A percentile compares a stretch with the other conserved stretches of the same genome.
Evolutionary conservation across 1,140 invertebrate species (phyloP).

Genomic region (Oscheius sp.): DNA sequence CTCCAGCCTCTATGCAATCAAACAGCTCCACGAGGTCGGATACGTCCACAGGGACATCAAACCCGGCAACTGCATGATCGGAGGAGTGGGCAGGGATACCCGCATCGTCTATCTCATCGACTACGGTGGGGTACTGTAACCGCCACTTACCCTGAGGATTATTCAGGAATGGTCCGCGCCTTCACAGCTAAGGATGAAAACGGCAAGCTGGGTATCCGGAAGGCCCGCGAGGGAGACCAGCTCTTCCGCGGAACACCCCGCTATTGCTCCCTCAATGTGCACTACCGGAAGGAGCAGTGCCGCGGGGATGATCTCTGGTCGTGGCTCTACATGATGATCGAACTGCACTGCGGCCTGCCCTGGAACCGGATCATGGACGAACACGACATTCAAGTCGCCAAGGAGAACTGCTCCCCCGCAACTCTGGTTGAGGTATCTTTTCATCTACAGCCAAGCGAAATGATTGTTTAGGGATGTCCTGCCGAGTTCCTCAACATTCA

Average conservation of each 20-base stretch:
- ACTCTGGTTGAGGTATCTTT: constrained; percentile 5
- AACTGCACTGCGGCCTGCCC: constrained; percentile 48
- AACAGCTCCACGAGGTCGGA: constrained; percentile 37
- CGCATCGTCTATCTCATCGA: constrained; percentile 51
- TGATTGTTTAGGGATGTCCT: constrained; percentile 38
- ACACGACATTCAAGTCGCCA: constrained; percentile 25
- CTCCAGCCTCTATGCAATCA: constrained; percentile 44
- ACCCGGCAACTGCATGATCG: constrained; percentile 44
- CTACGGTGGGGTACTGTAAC: too few species aligned
- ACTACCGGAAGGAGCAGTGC: constrained; percentile 50
- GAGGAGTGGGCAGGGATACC: constrained; percentile 38
- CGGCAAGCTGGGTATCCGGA: constrained; percentile 27
- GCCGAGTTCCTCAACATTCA: constrained; percentile 41
- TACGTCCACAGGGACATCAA: constrained; percentile 40
- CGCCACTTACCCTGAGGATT: neutral
- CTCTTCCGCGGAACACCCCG: constrained; percentile 50
- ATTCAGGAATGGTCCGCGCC: constrained; percentile 42
- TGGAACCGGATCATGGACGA: constrained; percentile 45
- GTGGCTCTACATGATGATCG: constrained; percentile 53
- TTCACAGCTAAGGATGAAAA: constrained; percentile 29
- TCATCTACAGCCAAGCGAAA: neutral
- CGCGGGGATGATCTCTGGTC: constrained; percentile 55
- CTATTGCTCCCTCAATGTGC: constrained; percentile 51
- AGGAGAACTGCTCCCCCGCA: constrained; percentile 28
- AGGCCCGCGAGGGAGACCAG: constrained; percentile 38